Evolutionary conservation across 2,888 invertebrate genomes (phyloP).

Genomic region (Ctenicera cuprea): DNA sequence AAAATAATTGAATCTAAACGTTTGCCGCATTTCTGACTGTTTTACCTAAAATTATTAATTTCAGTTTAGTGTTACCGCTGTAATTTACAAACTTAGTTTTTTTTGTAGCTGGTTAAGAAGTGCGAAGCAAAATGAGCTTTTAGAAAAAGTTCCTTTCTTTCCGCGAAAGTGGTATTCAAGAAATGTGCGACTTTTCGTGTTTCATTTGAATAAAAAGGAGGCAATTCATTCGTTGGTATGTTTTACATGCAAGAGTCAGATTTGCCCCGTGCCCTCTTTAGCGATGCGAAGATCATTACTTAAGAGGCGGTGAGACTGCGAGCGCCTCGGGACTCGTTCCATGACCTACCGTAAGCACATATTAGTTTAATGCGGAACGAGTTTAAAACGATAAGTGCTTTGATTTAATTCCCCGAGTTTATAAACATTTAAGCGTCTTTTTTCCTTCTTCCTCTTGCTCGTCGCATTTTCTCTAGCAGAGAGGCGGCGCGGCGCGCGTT

Average conservation of each 20-base stretch:
- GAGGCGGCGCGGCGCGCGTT: conserved; percentile 9
- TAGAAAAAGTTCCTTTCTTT: neutral
- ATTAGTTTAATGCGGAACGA: conserved; percentile 68
- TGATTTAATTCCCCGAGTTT: conserved; percentile 46
- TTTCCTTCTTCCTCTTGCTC: conserved; percentile 1
- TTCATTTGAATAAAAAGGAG: conserved; percentile 43
- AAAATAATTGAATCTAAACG: too few relatives aligned
- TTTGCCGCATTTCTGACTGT: too few relatives aligned
- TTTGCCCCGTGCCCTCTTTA: conserved; percentile 63
- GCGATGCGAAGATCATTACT: conserved; percentile 67
- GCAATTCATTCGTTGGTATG: conserved; percentile 54
- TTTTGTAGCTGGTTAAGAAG: neutral
- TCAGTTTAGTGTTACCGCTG: too few relatives aligned
- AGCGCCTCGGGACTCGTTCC: conserved; percentile 65
- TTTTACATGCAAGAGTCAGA: conserved; percentile 63
- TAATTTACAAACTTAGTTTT: too few relatives aligned
- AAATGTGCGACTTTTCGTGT: conserved; percentile 13
- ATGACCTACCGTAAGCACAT: conserved; percentile 68
- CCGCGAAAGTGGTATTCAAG: neutral
- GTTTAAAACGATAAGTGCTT: conserved; percentile 49
- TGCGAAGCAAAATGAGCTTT: neutral
- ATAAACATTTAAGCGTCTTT: conserved; percentile 25
- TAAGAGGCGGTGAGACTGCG: conserved; percentile 66
- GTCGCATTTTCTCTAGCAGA: neutral
- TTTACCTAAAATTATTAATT: too few relatives aligned